These are phyloP conservation scores for Frieseomelitta varia DNA, from an alignment of 1,140 invertebrate genomes.

Conservation along the genomic window DNA sequence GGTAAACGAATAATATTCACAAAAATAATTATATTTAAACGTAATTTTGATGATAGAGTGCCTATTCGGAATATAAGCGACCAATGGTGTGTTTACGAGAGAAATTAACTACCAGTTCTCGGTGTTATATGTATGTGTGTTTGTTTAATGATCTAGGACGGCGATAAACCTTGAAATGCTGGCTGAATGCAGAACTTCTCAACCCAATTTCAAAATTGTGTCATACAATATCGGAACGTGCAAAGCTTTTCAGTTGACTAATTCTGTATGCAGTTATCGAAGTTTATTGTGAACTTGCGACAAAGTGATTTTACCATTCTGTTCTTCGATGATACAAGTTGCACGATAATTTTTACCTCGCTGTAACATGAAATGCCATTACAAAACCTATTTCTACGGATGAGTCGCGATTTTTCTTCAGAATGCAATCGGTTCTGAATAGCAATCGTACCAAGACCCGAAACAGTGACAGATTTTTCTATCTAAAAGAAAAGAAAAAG, in stretches of 20 bases:
- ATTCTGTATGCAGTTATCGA: neutral
- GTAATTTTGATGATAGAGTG: neutral
- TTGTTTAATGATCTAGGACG: slow-evolving; percentile 21
- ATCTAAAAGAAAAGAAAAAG: no score
- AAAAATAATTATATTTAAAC: no score
- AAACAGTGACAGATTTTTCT: neutral
- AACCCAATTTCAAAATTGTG: slow-evolving; percentile 32
- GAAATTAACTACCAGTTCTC: slow-evolving; percentile 1
- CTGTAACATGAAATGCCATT: neutral
- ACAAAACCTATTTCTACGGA: neutral
- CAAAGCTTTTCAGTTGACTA: neutral
- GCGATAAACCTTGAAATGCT: slow-evolving; percentile 15
- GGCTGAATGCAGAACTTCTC: slow-evolving; percentile 9
- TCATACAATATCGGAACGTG: slow-evolving; percentile 2
- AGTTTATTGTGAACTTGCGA: neutral
- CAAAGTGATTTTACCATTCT: neutral
- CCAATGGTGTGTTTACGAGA: neutral
- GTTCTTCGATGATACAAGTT: neutral
- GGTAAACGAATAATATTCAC: no score
- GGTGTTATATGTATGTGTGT: neutral
- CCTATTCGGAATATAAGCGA: neutral
- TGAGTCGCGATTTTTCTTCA: neutral
- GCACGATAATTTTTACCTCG: neutral
- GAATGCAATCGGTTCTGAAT: neutral
- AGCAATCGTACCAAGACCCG: neutral